Percentiles rank a stretch among this genome's conserved stretches.
Evolutionary conservation across 2,888 invertebrate species (phyloP).

Genomic region (Eupithecia vulgata): DNA sequence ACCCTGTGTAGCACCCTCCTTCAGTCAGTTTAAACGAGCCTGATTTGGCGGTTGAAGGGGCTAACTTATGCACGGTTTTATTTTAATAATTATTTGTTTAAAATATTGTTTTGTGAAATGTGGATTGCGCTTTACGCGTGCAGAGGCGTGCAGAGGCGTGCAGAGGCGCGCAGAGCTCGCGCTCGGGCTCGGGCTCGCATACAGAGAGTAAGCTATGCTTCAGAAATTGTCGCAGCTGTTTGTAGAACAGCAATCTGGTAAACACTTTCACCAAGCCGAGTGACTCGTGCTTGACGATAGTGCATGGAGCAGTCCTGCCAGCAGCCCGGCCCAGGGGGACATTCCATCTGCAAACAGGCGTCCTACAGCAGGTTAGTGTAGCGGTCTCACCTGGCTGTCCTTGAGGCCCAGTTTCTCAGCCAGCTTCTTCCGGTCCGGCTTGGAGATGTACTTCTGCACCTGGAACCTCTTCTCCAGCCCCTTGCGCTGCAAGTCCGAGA

Average conservation of each 20-base stretch:
- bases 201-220: background rate
- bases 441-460: slow-evolving; percentile 99
- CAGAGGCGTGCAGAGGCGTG: background rate
- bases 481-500: slow-evolving; percentile 97
- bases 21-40: slow-evolving; percentile 1
- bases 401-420: slow-evolving; percentile 98
- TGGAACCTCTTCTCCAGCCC: slow-evolving; percentile 98
- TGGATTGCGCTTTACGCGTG: background rate
- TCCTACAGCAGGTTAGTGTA: too few species aligned
- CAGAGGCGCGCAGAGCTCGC: background rate
- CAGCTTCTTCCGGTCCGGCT: slow-evolving; percentile 98
- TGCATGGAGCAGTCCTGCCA: too few species aligned
- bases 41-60: background rate
- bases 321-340: too few species aligned
- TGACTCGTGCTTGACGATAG: too few species aligned
- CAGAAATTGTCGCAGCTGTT: too few species aligned
- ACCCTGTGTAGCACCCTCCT: slow-evolving; percentile 51
- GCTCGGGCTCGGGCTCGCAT: background rate
- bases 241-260: too few species aligned
- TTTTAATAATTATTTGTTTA: slow-evolving; percentile 3
- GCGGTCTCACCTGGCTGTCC: slow-evolving; percentile 98
- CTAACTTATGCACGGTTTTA: background rate
- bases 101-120: background rate
- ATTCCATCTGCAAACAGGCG: too few species aligned
- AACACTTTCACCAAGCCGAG: too few species aligned